These are phyloP conservation scores for Diplodus sargus DNA, from an alignment of 2,797 vertebrate genomes.

Conservation along the genomic window DNA sequence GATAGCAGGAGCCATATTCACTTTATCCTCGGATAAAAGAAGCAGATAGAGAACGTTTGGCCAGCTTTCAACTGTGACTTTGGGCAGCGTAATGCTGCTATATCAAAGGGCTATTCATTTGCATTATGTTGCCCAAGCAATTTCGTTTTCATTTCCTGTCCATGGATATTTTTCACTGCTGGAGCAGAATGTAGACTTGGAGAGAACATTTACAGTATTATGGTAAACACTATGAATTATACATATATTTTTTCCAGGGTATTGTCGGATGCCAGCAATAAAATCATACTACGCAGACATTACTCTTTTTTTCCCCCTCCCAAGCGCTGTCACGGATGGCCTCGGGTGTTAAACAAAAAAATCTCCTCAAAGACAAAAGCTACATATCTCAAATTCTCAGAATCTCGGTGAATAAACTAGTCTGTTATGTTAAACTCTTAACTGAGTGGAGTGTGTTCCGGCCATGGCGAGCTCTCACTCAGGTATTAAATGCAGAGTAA, in stretches of 20 bases:
- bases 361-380: background rate
- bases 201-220: constrained; percentile 29
- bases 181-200: constrained; percentile 22
- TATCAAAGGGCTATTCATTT: constrained; percentile 51
- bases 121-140: constrained; percentile 53
- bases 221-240: constrained; percentile 11
- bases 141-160: constrained; percentile 30
- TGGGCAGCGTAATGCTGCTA: constrained; percentile 11
- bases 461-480: background rate
- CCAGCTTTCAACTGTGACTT: constrained; percentile 29
- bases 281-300: constrained; percentile 19
- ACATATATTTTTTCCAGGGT: background rate
- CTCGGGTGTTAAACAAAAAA: background rate
- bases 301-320: constrained; percentile 3
- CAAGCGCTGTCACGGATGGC: background rate
- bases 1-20: constrained; percentile 18
- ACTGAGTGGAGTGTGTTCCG: background rate
- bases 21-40: constrained; percentile 46
- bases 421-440: constrained; percentile 6
- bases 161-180: constrained; percentile 38
- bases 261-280: constrained; percentile 29
- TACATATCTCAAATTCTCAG: background rate
- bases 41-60: constrained; percentile 13
- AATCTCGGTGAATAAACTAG: background rate
- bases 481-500: background rate